phyloP scores from a whole-genome alignment of 64 coral and sea anemone species.

The Anthopleura sola region DNA sequence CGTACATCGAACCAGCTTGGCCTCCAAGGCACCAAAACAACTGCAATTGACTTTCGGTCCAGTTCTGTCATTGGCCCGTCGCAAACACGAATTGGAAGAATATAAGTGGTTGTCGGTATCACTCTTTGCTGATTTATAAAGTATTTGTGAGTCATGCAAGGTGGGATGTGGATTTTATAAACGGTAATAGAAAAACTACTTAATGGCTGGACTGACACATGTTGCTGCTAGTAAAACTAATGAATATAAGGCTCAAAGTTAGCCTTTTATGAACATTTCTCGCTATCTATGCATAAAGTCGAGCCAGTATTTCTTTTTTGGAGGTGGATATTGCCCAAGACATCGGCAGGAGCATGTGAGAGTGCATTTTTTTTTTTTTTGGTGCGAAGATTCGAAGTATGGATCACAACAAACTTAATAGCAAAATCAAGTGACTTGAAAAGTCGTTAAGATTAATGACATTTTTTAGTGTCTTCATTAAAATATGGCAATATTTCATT shows the following conservation, averaged over 20 bases:
- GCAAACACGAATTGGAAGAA: background rate
- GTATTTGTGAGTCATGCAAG: background rate
- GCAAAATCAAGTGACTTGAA: background rate
- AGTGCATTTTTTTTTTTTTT: background rate
- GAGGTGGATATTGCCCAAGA: background rate
- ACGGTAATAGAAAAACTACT: background rate
- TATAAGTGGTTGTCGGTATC: background rate
- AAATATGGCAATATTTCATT: slow-evolving; percentile 6
- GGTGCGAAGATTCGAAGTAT: background rate
- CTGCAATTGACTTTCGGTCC: background rate
- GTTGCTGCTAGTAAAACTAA: background rate
- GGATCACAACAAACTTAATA: background rate
- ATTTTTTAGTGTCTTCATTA: slow-evolving; percentile 3
- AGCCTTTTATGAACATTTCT: background rate
- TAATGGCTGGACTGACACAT: background rate
- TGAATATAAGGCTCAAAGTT: background rate
- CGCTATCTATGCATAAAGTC: too few relatives aligned
- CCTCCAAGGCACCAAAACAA: slow-evolving; percentile 8
- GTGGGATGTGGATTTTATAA: background rate
- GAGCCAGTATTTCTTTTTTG: background rate
- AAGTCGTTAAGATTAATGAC: slow-evolving; percentile 7
- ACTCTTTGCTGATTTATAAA: background rate
- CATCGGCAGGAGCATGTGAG: background rate
- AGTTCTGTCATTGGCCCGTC: background rate
- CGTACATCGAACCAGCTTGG: slow-evolving; percentile 12